phyloP scores from a whole-genome alignment of 2,888 invertebrate species.

The Galerucella calmariensis region DNA sequence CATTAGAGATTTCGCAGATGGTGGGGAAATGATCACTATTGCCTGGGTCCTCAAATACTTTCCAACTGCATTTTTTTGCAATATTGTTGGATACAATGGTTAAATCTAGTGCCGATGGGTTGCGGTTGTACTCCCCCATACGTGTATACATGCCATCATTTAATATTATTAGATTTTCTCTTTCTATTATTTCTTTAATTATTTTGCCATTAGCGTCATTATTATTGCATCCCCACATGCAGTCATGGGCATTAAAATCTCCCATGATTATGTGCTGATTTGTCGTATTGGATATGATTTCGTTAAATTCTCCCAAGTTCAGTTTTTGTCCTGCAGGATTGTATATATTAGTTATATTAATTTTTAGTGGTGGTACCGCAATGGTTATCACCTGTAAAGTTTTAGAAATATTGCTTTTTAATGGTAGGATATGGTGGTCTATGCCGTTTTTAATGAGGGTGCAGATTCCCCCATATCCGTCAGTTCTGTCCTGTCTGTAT shows the following conservation, averaged over 20 bases:
- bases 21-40: no score
- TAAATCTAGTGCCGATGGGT: no score
- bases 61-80: no score
- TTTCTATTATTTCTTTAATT: no score
- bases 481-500: conserved; percentile 12
- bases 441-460: conserved; percentile 14
- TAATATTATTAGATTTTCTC: no score
- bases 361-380: background rate
- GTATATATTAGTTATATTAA: background rate
- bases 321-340: conserved; percentile 9
- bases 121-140: no score
- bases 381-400: conserved; percentile 5
- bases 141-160: no score
- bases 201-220: conserved; percentile 1
- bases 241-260: conserved; percentile 2
- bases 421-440: conserved; percentile 1
- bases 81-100: no score
- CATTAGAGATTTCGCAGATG: no score
- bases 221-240: background rate
- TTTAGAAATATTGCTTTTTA: background rate
- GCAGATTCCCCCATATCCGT: conserved; percentile 16
- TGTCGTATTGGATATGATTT: background rate
- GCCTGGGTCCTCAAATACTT: no score
- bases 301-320: background rate
- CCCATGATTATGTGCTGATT: conserved; percentile 6